These are phyloP conservation scores for Sanderia malayensis DNA, from an alignment of 30 jellyfish, hydroid and myxozoan genomes.

Conservation along the genomic window DNA sequence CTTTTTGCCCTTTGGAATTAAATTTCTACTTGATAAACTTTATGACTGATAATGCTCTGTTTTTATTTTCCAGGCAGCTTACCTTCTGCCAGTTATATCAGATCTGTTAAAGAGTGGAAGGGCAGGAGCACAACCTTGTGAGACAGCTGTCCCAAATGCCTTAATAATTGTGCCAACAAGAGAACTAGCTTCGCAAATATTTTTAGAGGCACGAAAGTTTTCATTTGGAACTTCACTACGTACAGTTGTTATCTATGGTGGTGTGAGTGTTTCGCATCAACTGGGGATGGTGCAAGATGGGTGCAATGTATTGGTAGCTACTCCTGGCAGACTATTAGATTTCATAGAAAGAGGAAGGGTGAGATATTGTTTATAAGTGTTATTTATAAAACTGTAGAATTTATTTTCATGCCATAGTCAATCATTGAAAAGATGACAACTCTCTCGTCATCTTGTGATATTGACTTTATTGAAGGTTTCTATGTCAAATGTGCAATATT, in stretches of 20 bases:
- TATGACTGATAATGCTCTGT: background rate
- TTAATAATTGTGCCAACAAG: conserved; percentile 86
- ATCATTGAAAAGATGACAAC: too few species aligned
- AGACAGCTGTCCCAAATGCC: conserved; percentile 76
- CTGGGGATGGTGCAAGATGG: conserved; percentile 70
- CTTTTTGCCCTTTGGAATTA: too few species aligned
- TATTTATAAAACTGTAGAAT: background rate
- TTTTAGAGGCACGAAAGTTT: conserved; percentile 82
- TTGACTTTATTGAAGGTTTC: conserved; percentile 56
- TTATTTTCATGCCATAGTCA: too few species aligned
- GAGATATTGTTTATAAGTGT: conserved; percentile 3
- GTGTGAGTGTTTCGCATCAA: conserved; percentile 86
- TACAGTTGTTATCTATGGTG: conserved; percentile 91
- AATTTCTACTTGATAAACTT: too few species aligned
- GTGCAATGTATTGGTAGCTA: conserved; percentile 82
- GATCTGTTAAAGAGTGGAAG: conserved; percentile 35
- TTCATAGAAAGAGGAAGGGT: conserved; percentile 82
- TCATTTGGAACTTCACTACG: conserved; percentile 62
- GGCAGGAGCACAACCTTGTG: conserved; percentile 45
- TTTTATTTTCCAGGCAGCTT: conserved; percentile 75
- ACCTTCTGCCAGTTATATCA: conserved; percentile 75
- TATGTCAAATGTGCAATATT: conserved; percentile 55
- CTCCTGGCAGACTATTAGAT: conserved; percentile 93
- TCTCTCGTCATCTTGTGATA: too few species aligned
- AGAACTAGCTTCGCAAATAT: conserved; percentile 84